These are phyloP conservation scores for Timandra comae DNA, from an alignment of 2,888 invertebrate species.

Conservation along the genomic window DNA sequence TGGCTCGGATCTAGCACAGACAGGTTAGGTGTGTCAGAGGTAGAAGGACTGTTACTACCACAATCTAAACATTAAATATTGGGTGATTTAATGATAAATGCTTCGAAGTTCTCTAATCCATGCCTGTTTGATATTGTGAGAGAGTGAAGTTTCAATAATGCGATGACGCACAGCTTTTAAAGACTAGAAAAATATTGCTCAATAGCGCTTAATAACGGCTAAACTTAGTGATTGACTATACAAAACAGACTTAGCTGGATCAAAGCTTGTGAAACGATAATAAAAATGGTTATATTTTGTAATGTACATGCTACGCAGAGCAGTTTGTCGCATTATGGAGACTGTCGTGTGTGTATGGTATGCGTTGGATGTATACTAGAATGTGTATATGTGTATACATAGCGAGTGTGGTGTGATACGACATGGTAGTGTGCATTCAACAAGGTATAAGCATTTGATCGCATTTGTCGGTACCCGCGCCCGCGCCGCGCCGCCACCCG, in stretches of 20 bases:
- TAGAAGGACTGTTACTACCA: not conserved
- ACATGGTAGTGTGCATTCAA: too few relatives aligned
- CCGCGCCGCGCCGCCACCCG: constrained; percentile 16
- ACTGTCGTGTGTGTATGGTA: constrained; percentile 11
- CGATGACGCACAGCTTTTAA: constrained; percentile 21
- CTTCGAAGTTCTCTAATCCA: constrained; percentile 3
- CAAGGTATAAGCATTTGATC: constrained; percentile 47
- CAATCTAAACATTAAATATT: not conserved
- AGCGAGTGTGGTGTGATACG: constrained; percentile 19
- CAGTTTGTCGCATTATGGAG: constrained; percentile 18
- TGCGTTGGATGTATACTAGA: constrained; percentile 5
- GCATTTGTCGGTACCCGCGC: constrained; percentile 42
- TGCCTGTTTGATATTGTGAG: constrained; percentile 15
- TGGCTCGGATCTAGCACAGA: constrained; percentile 9
- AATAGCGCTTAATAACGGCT: constrained; percentile 8
- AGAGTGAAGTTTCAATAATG: constrained; percentile 31
- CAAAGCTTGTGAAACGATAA: too few relatives aligned
- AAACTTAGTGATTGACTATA: constrained; percentile 1
- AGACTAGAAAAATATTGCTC: constrained; percentile 16
- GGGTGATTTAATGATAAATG: not conserved
- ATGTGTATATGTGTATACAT: too few relatives aligned
- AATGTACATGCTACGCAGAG: constrained; percentile 2
- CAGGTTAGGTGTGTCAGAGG: too few relatives aligned
- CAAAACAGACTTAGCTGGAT: not conserved
- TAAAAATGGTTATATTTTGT: not conserved